These are phyloP conservation scores for Chrysina gloriosa DNA, from an alignment of 2,888 invertebrate genomes.

Conservation along the genomic window DNA sequence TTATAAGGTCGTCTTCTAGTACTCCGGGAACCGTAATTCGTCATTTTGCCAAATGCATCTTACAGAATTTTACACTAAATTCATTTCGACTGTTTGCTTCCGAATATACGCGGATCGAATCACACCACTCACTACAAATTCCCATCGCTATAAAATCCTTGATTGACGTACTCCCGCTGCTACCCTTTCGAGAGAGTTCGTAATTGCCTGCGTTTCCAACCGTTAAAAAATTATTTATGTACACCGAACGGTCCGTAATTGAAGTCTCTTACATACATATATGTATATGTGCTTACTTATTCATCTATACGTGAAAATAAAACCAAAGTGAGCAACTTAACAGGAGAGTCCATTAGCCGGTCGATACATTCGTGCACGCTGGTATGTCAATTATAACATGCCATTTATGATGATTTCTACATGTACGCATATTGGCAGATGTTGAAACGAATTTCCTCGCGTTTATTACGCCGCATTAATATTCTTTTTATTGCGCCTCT, in stretches of 20 bases:
- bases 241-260: constrained; percentile 1
- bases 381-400: constrained; percentile 21
- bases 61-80: too few relatives aligned
- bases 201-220: constrained; percentile 3
- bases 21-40: too few relatives aligned
- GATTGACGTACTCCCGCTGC: neutral
- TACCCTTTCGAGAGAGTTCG: neutral
- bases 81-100: too few relatives aligned
- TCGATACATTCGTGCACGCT: neutral
- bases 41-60: too few relatives aligned
- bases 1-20: too few relatives aligned
- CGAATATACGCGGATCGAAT: too few relatives aligned
- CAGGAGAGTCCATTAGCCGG: neutral
- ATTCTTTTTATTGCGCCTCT: neutral
- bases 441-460: constrained; percentile 27
- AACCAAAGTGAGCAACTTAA: neutral
- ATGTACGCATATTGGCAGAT: constrained; percentile 17
- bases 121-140: too few relatives aligned
- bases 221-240: constrained; percentile 7
- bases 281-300: too few relatives aligned
- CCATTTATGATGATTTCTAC: constrained; percentile 26
- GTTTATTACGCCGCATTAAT: constrained; percentile 15
- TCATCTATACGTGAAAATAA: constrained; percentile 2
- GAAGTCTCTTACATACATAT: neutral
- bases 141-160: neutral